phyloP scores from a whole-genome alignment of 2,888 invertebrate genomes.

The Tricholauxania praeusta region DNA sequence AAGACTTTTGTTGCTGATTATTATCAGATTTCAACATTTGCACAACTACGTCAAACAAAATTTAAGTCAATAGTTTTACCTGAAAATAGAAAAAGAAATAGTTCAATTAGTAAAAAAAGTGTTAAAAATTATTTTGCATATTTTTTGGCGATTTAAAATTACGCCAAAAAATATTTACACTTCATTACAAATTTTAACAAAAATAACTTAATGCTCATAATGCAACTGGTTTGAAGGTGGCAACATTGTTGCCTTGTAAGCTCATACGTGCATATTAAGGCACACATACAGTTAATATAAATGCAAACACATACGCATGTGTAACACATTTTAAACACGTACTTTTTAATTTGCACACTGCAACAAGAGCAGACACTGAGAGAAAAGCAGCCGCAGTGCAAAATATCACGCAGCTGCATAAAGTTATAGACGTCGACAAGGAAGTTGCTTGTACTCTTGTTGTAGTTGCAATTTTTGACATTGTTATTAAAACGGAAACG shows the following conservation, averaged over 20 bases:
- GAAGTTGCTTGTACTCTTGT: background rate
- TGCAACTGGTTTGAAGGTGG: conserved; percentile 7
- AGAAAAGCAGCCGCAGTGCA: background rate
- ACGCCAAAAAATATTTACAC: too few species aligned
- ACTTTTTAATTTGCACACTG: conserved; percentile 3
- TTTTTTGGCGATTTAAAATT: too few species aligned
- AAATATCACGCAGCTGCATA: too few species aligned
- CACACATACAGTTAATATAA: conserved; percentile 38
- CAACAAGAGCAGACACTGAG: background rate
- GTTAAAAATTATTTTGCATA: too few species aligned
- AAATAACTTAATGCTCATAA: conserved; percentile 1
- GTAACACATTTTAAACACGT: conserved; percentile 23
- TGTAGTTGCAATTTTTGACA: conserved; percentile 25
- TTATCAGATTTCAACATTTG: too few species aligned
- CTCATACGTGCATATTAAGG: too few species aligned
- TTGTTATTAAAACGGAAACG: conserved; percentile 30
- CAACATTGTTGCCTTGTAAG: conserved; percentile 4
- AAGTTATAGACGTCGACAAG: too few species aligned
- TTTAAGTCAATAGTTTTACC: too few species aligned
- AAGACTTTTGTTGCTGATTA: too few species aligned
- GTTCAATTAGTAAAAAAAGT: too few species aligned
- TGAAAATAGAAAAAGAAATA: too few species aligned
- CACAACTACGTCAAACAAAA: too few species aligned
- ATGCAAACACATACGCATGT: background rate
- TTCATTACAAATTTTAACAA: background rate